Evolutionary conservation across 2,797 vertebrate genomes (phyloP), one percentile per base, ranked within the genome.

Genomic region (Arvicola amphibius): DNA sequence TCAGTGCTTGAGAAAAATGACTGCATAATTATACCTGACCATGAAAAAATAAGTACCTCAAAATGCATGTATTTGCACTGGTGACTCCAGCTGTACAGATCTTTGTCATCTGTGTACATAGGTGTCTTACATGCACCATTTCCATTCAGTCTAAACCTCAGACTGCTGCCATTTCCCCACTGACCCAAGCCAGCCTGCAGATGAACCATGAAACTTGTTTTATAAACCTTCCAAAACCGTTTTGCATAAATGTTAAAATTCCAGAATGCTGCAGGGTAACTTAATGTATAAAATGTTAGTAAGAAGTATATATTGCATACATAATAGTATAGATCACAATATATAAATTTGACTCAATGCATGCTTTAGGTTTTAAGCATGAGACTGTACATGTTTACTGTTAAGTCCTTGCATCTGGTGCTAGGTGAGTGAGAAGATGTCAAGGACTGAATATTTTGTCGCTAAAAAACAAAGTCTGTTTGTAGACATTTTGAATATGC

Each of bases 361-460:
- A 98, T 98, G 98, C 98, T 98, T 98, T 96, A 96, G 94, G 88
- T 96, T 92, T 74, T 97, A 98, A 98, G 98, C 98, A 98, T 98
- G 98, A 97, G 95, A 92, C 95, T 74, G 40, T 97, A 97, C 96
- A 92, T 91, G 96, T 98, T 97, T 97, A 98, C 98, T 95, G 46
- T 97, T 97, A 95, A 94, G 98, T 98, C 98, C 98, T 98, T 98
- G 97, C 96, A 97, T 98, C 98, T 97, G 98, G 98, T 99, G 98
- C 98, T 98, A 98, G 98, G 98, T 98, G 93, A 97, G 96, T 98
- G 97, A 98, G 97, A 97, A 94, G 94, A 92, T 96, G 98, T 94
- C 97, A 98, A 98, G 98, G 98, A 97, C 98, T 92, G 91, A 77
- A 95, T 97, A 98, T 94, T 96, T 97, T 96, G 97, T 97, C 98